These are phyloP conservation scores for Channallabes apus DNA, from an alignment of 2,797 vertebrate genomes.

Conservation along the genomic window DNA sequence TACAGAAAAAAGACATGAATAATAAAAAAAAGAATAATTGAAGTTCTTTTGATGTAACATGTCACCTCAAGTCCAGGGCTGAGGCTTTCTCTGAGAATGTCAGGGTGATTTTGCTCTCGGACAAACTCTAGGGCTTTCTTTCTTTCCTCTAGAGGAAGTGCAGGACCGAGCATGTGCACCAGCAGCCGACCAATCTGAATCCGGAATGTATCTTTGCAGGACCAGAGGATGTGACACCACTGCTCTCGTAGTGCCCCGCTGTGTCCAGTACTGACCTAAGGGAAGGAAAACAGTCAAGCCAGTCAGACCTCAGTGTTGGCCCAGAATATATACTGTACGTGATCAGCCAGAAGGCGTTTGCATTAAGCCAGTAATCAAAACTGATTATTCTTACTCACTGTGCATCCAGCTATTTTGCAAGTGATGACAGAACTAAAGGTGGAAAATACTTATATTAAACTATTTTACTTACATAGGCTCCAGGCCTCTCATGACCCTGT, in stretches of 20 bases:
- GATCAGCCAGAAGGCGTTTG: background rate
- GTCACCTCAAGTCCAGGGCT: constrained; percentile 88
- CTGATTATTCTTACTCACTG: background rate
- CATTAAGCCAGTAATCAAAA: background rate
- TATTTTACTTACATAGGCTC: background rate
- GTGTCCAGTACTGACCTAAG: constrained; percentile 76
- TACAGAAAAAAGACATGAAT: background rate
- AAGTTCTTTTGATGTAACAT: background rate
- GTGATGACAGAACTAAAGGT: background rate
- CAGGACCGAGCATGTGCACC: constrained; percentile 85
- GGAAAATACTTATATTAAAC: background rate
- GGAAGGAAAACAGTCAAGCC: background rate
- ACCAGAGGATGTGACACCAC: constrained; percentile 88
- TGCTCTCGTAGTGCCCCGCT: constrained; percentile 81
- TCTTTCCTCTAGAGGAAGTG: constrained; percentile 77
- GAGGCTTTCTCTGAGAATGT: constrained; percentile 92
- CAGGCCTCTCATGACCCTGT: too few relatives aligned
- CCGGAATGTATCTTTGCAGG: constrained; percentile 89
- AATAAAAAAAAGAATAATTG: constrained; percentile 15
- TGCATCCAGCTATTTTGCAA: background rate
- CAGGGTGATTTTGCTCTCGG: constrained; percentile 81
- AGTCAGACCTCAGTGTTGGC: background rate
- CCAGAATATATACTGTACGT: background rate
- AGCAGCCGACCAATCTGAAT: constrained; percentile 90
- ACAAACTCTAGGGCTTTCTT: constrained; percentile 86